These are phyloP conservation scores for Anisognathus igniventris DNA, from an alignment of 2,797 vertebrate species.

Conservation along the genomic window DNA sequence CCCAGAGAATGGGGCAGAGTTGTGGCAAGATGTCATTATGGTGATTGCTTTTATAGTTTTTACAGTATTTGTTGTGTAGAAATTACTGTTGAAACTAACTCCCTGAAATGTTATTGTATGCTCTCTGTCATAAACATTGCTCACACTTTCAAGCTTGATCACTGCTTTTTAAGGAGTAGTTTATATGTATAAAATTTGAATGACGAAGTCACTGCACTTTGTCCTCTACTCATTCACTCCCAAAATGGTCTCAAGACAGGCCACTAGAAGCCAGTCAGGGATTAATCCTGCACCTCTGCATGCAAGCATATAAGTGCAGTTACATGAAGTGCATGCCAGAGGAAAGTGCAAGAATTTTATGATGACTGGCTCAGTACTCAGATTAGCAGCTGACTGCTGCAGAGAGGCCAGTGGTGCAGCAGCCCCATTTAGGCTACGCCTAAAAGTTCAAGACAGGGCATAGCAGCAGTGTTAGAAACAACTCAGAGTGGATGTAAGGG, in stretches of 20 bases:
- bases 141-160: not conserved
- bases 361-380: not conserved
- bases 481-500: not conserved
- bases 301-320: not conserved
- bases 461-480: not conserved
- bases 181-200: not conserved
- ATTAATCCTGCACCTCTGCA: not conserved
- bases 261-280: not conserved
- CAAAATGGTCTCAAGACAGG: not conserved
- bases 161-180: not conserved
- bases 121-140: not conserved
- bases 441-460: not conserved
- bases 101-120: not conserved
- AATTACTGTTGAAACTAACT: not conserved
- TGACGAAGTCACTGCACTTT: not conserved
- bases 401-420: not conserved
- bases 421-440: slow-evolving; percentile 34
- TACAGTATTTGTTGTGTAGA: not conserved
- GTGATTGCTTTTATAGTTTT: not conserved
- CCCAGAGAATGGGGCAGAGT: not conserved
- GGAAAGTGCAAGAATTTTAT: not conserved
- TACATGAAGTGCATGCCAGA: not conserved
- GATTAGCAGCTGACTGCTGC: not conserved
- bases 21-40: not conserved
- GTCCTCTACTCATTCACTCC: not conserved